These are phyloP conservation scores for Poeciliopsis gracilis DNA, from an alignment of 2,797 vertebrate species.

Conservation along the genomic window DNA sequence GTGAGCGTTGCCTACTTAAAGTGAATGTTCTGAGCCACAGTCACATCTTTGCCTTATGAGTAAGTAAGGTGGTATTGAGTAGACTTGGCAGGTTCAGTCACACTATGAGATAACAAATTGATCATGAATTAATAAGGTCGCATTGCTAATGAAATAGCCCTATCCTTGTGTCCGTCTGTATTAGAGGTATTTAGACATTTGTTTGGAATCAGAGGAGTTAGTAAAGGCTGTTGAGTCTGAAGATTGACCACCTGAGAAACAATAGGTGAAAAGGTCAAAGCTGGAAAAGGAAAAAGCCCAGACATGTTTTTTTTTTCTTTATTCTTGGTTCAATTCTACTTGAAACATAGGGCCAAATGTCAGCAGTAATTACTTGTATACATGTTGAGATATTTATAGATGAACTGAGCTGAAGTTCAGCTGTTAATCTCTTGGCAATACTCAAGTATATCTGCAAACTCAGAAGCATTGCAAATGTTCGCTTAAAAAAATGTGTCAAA, in stretches of 20 bases:
- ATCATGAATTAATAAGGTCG: slow-evolving; percentile 61
- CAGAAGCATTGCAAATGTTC: not conserved
- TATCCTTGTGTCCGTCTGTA: slow-evolving; percentile 26
- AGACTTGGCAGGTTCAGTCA: slow-evolving; percentile 34
- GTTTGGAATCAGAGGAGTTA: slow-evolving; percentile 31
- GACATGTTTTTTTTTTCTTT: slow-evolving; percentile 7
- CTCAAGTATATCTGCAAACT: not conserved
- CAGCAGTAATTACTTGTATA: not conserved
- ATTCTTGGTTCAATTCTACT: not conserved
- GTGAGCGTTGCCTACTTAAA: slow-evolving; percentile 8
- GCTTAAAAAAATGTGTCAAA: not conserved
- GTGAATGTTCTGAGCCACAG: slow-evolving; percentile 11
- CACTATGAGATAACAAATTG: slow-evolving; percentile 53
- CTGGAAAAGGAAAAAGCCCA: slow-evolving; percentile 28
- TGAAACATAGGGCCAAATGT: not conserved
- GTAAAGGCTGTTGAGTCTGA: not conserved
- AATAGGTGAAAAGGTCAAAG: slow-evolving; percentile 32
- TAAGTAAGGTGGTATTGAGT: slow-evolving; percentile 40
- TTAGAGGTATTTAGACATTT: slow-evolving; percentile 36
- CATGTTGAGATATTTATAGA: not conserved
- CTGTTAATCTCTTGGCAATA: not conserved
- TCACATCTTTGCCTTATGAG: slow-evolving; percentile 25
- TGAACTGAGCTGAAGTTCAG: not conserved
- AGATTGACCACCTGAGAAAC: slow-evolving; percentile 17
- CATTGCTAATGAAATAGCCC: slow-evolving; percentile 41